Evolutionary conservation across 2,797 vertebrate species (phyloP).

Genomic region (Naso thynnoides): DNA sequence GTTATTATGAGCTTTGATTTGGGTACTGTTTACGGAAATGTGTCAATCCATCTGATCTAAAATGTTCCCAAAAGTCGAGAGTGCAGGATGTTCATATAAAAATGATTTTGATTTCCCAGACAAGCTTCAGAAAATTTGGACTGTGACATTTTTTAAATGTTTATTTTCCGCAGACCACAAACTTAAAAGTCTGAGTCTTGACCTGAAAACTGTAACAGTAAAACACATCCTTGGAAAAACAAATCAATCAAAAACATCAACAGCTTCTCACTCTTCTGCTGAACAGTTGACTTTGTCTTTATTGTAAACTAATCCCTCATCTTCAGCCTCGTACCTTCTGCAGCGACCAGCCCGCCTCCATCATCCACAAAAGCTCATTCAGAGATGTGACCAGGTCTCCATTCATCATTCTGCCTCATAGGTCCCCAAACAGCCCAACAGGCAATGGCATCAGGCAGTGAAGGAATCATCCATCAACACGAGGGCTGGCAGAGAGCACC

Average conservation of each 20-base stretch:
- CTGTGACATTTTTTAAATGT: not conserved
- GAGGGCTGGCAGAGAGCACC: slow-evolving; percentile 51
- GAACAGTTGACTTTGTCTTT: slow-evolving; percentile 51
- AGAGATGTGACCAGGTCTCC: slow-evolving; percentile 48
- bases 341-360: slow-evolving; percentile 31
- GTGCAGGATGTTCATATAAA: not conserved
- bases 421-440: slow-evolving; percentile 57
- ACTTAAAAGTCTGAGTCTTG: not conserved
- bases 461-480: slow-evolving; percentile 73
- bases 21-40: not conserved
- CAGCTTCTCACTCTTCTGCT: slow-evolving; percentile 43
- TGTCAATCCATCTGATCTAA: slow-evolving; percentile 5
- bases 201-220: slow-evolving; percentile 6
- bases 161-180: slow-evolving; percentile 12
- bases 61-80: slow-evolving; percentile 4
- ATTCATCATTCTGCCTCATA: slow-evolving; percentile 22
- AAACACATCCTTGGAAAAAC: slow-evolving; percentile 47
- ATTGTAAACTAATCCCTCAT: slow-evolving; percentile 52
- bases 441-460: slow-evolving; percentile 50
- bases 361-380: slow-evolving; percentile 56
- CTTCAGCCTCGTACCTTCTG: slow-evolving; percentile 29
- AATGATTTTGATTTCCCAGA: slow-evolving; percentile 1
- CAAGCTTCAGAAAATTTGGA: not conserved
- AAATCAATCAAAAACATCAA: slow-evolving; percentile 56
- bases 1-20: not conserved